Evolutionary conservation across 2,113 vertebrate species (phyloP).

Genomic region (Dascyllus trimaculatus): DNA sequence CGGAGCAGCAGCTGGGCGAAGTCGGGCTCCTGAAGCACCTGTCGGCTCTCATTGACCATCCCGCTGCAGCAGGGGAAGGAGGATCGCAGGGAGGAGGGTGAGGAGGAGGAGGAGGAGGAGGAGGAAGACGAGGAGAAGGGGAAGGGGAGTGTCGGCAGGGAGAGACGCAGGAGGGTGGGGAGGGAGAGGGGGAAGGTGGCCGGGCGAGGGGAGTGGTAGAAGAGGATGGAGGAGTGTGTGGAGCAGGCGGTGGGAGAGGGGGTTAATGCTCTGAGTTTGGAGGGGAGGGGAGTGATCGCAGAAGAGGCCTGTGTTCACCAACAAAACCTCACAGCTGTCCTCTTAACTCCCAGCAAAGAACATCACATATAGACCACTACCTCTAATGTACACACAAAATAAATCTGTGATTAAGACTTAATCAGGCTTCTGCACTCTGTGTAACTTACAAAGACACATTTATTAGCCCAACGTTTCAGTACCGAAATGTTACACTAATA

Average conservation of each 20-base stretch:
- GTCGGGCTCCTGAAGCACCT: conserved; percentile 96
- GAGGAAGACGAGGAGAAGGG: background rate
- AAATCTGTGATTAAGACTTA: too few relatives aligned
- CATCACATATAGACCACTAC: background rate
- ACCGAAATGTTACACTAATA: too few relatives aligned
- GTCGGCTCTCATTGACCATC: conserved; percentile 91
- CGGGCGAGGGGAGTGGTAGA: conserved; percentile 33
- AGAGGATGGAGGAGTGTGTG: conserved; percentile 64
- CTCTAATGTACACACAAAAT: too few relatives aligned
- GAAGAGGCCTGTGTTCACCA: conserved; percentile 68
- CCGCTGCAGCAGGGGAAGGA: conserved; percentile 65
- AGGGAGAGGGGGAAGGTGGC: conserved; percentile 61
- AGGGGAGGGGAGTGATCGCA: conserved; percentile 53
- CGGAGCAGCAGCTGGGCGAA: conserved; percentile 94
- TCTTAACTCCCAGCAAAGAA: background rate
- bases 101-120: background rate
- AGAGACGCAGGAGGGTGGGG: conserved; percentile 55
- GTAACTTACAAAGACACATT: too few relatives aligned
- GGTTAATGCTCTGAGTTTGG: conserved; percentile 79
- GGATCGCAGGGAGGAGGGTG: conserved; percentile 19
- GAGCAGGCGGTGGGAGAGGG: conserved; percentile 73
- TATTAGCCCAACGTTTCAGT: too few relatives aligned
- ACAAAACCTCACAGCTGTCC: background rate
- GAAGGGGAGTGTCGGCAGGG: conserved; percentile 44
- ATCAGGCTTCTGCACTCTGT: too few relatives aligned